Evolutionary conservation across 2,888 invertebrate species (phyloP).

Genomic region (Auanema freiburgensis): DNA sequence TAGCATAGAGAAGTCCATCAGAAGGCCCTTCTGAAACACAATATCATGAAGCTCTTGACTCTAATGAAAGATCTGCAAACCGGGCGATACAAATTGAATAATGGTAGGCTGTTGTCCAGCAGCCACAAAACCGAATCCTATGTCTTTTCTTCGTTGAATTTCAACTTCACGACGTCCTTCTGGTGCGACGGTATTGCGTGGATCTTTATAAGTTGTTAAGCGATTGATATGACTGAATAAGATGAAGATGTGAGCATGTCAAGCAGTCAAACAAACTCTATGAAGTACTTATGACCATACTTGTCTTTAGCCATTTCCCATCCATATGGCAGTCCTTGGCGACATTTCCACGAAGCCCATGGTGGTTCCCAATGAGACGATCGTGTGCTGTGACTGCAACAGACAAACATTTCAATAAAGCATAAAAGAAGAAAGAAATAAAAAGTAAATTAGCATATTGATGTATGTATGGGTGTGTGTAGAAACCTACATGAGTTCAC

Average conservation of each 20-base stretch:
- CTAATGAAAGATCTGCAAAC: constrained; percentile 38
- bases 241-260: neutral
- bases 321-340: constrained; percentile 77
- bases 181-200: constrained; percentile 67
- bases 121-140: constrained; percentile 93
- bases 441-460: constrained; percentile 3
- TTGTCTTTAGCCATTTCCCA: constrained; percentile 86
- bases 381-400: constrained; percentile 49
- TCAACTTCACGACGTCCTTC: constrained; percentile 33
- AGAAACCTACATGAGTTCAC: constrained; percentile 34
- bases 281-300: constrained; percentile 82
- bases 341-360: constrained; percentile 78
- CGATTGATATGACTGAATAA: constrained; percentile 73
- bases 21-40: constrained; percentile 78
- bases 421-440: neutral
- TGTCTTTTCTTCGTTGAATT: constrained; percentile 68
- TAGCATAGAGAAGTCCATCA: constrained; percentile 84
- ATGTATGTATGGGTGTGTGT: neutral
- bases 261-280: constrained; percentile 76
- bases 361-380: constrained; percentile 78
- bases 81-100: constrained; percentile 74
- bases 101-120: constrained; percentile 89
- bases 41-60: too few species aligned
- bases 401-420: neutral
- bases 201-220: constrained; percentile 88